Conservation (phyloP, 2,113 vertebrate species). For the Arenaria interpres region DNA sequence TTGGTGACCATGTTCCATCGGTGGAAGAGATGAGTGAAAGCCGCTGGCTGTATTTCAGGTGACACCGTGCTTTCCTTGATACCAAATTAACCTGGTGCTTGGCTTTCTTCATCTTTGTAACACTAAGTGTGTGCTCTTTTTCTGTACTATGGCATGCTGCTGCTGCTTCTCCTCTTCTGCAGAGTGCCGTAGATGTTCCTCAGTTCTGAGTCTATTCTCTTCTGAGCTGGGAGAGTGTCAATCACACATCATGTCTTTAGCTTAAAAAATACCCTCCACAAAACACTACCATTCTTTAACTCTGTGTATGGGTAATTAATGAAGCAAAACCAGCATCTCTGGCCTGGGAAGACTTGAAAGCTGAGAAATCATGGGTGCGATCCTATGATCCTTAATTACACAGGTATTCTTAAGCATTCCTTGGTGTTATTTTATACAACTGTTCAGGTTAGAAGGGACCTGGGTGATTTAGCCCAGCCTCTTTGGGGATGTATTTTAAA, state of each 20-base stretch:
- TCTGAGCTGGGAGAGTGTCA: not conserved
- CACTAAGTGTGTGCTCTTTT: not conserved
- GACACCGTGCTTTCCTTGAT: conserved; percentile 69
- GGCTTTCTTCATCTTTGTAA: conserved; percentile 69
- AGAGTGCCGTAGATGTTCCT: not conserved
- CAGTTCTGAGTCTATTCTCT: not conserved
- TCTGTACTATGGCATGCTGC: conserved; percentile 38
- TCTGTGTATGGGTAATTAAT: not conserved
- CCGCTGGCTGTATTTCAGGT: conserved; percentile 86
- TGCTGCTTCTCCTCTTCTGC: conserved; percentile 3
- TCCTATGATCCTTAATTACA: not conserved
- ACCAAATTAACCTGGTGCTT: conserved; percentile 65
- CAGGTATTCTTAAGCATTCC: not conserved
- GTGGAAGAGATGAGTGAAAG: conserved; percentile 78
- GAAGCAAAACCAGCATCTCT: not conserved
- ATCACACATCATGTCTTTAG: not conserved
- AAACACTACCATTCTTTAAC: not conserved
- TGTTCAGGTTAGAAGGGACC: not conserved
- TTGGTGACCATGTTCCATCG: conserved; percentile 76
- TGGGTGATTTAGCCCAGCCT: not conserved
- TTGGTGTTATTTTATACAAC: not conserved
- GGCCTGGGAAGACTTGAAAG: not conserved
- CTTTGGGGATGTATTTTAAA: not conserved
- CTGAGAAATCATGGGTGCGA: not conserved
- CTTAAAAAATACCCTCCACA: not conserved